phyloP scores from a whole-genome alignment of 1,140 invertebrate genomes.

The Caenorhabditis brenneri region DNA sequence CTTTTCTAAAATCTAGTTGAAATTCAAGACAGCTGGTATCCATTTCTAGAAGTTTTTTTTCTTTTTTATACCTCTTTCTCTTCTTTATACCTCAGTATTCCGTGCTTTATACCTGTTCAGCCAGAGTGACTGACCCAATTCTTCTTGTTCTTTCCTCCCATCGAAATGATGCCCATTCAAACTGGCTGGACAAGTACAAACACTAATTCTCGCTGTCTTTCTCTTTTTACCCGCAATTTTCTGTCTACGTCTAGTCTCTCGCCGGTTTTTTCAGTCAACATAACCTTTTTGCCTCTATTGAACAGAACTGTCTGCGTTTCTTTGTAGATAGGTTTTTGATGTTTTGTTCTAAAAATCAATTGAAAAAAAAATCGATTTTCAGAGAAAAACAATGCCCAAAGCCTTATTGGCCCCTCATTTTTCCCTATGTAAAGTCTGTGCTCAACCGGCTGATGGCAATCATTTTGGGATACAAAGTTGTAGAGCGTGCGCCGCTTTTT shows the following conservation, averaged over 20 bases:
- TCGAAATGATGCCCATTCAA: neutral
- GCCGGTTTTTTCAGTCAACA: neutral
- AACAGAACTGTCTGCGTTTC: neutral
- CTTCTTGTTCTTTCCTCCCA: neutral
- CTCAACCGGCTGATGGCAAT: neutral
- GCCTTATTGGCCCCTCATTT: neutral
- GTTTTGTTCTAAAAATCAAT: neutral
- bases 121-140: neutral
- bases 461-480: slow-evolving; percentile 24
- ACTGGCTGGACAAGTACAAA: neutral
- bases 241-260: neutral
- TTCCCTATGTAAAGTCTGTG: neutral
- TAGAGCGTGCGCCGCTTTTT: neutral
- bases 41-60: too few species aligned
- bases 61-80: neutral
- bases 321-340: neutral
- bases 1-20: too few species aligned
- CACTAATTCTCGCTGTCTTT: neutral
- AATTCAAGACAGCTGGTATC: too few species aligned
- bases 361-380: neutral
- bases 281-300: too few species aligned
- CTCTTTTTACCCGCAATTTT: neutral
- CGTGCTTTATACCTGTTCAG: neutral
- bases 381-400: neutral
- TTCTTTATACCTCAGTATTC: neutral